Conservation (phyloP, 2,113 vertebrate genomes). For the Orcinus orca region DNA sequence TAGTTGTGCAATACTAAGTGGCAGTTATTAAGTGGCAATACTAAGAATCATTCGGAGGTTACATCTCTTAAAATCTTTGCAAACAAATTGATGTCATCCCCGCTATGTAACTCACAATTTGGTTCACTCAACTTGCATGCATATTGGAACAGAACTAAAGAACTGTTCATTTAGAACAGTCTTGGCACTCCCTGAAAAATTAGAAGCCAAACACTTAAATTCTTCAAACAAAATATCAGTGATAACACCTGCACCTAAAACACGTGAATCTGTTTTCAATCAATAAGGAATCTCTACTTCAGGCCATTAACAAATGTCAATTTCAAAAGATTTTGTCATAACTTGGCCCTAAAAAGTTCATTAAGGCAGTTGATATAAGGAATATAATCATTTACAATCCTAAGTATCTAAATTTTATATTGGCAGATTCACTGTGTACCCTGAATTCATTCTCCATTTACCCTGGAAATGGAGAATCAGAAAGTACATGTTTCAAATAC, state of each 20-base stretch:
- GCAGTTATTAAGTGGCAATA: not conserved
- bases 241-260: not conserved
- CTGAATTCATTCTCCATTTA: not conserved
- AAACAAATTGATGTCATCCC: not conserved
- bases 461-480: not conserved
- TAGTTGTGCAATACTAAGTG: not conserved
- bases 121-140: not conserved
- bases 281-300: not conserved
- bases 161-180: not conserved
- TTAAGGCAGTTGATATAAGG: not conserved
- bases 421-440: not conserved
- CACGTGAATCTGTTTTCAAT: not conserved
- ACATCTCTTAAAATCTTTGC: not conserved
- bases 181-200: not conserved
- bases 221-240: not conserved
- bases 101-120: not conserved
- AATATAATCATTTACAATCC: not conserved
- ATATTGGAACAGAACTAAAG: not conserved
- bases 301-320: not conserved
- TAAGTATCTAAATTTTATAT: not conserved
- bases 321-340: not conserved
- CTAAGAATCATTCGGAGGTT: not conserved
- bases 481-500: not conserved
- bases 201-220: not conserved
- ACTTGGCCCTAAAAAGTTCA: not conserved